Conservation (phyloP, 2,113 vertebrate genomes). For the Gambusia affinis region DNA sequence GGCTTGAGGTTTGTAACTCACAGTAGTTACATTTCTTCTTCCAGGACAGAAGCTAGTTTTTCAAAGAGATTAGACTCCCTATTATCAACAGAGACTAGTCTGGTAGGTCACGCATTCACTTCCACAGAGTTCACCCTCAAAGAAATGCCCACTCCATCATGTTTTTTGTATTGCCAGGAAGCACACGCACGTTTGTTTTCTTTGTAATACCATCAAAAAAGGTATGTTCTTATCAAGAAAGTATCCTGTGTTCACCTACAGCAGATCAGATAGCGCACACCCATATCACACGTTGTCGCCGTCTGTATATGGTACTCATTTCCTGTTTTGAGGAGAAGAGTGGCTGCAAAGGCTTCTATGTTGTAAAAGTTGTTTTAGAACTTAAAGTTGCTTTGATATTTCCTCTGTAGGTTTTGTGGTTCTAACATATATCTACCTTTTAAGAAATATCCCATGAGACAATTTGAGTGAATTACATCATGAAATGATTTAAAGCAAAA, state of each 20-base stretch:
- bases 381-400: neutral
- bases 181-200: neutral
- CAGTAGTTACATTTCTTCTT: neutral
- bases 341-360: neutral
- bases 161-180: neutral
- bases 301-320: no score
- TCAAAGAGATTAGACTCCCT: neutral
- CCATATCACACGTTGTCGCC: neutral
- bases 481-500: no score
- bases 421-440: no score
- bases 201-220: neutral
- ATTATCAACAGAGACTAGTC: neutral
- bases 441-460: no score
- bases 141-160: neutral
- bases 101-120: neutral
- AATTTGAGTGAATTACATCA: no score
- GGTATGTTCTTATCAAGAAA: neutral
- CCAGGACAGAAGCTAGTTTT: neutral
- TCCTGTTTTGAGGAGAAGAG: neutral
- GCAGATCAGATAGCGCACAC: neutral
- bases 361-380: neutral
- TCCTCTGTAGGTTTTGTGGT: no score
- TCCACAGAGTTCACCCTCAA: neutral
- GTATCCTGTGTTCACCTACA: no score
- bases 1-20: no score